Evolutionary conservation across 2,888 invertebrate species (phyloP).

Genomic region (Dryobotodes eremita): DNA sequence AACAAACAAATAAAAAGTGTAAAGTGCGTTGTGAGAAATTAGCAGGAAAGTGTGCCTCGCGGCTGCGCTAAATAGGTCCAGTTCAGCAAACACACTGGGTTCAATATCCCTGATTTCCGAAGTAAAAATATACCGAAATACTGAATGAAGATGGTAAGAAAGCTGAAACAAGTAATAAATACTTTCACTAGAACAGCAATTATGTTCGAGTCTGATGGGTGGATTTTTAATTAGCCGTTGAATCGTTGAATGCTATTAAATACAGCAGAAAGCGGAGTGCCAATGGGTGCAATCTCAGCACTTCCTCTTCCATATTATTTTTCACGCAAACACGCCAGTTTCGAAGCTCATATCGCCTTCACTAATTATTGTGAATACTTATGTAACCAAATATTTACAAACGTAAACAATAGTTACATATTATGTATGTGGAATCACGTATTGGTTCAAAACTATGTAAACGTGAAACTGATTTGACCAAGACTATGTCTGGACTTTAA

Average conservation of each 20-base stretch:
- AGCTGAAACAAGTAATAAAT: constrained; percentile 20
- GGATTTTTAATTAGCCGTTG: constrained; percentile 54
- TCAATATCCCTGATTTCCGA: constrained; percentile 11
- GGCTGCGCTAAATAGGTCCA: no score
- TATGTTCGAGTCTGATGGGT: constrained; percentile 38
- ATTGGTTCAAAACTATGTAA: neutral
- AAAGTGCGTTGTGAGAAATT: no score
- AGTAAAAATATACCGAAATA: neutral
- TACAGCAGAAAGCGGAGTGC: constrained; percentile 46
- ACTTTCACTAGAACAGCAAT: constrained; percentile 50
- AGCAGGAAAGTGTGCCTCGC: no score
- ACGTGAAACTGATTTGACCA: no score
- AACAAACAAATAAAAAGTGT: no score
- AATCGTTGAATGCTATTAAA: constrained; percentile 52
- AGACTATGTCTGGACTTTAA: no score
- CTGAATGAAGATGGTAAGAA: constrained; percentile 20
- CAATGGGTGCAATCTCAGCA: constrained; percentile 56
- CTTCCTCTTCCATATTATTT: constrained; percentile 63
- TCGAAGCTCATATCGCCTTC: constrained; percentile 13
- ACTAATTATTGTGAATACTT: constrained; percentile 23
- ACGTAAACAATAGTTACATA: constrained; percentile 14
- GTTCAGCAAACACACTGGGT: no score
- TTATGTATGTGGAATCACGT: neutral
- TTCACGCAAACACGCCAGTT: constrained; percentile 64
- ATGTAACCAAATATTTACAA: constrained; percentile 28